phyloP scores from a whole-genome alignment of 2,113 vertebrate genomes.

The Apteryx owenii region DNA sequence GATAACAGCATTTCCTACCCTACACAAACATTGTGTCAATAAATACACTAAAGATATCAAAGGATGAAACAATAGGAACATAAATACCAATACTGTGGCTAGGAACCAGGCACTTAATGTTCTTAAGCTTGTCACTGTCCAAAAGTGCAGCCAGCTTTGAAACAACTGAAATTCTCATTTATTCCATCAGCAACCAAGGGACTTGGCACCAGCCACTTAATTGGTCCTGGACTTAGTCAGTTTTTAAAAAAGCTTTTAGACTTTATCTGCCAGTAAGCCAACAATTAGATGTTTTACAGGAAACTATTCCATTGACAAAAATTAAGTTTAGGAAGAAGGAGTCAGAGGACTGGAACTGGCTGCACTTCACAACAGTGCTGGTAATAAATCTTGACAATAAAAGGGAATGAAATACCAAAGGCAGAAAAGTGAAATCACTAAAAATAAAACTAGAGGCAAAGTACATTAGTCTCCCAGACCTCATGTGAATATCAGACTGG shows the following conservation, averaged over 20 bases:
- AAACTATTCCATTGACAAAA: constrained; percentile 65
- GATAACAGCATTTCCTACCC: not conserved
- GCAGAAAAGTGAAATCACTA: constrained; percentile 63
- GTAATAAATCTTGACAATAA: constrained; percentile 62
- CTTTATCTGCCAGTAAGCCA: constrained; percentile 1
- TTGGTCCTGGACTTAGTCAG: not conserved
- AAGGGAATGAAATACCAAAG: constrained; percentile 35
- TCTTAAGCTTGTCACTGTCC: not conserved
- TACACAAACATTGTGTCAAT: not conserved
- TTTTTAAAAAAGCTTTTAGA: constrained; percentile 20
- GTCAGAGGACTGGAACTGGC: constrained; percentile 19
- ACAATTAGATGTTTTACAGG: constrained; percentile 39
- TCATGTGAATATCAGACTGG: not conserved
- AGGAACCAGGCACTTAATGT: not conserved
- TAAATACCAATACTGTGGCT: not conserved
- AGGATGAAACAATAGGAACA: not conserved
- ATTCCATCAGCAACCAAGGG: constrained; percentile 17
- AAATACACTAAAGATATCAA: not conserved
- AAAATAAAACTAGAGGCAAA: constrained; percentile 60
- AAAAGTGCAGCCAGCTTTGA: not conserved
- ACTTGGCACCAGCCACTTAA: constrained; percentile 19
- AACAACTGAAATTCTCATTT: constrained; percentile 42
- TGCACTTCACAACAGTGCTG: constrained; percentile 14
- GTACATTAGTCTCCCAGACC: not conserved
- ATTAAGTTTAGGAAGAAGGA: constrained; percentile 52